Conservation (phyloP, 2,113 vertebrate genomes). For the Corapipo altera region DNA sequence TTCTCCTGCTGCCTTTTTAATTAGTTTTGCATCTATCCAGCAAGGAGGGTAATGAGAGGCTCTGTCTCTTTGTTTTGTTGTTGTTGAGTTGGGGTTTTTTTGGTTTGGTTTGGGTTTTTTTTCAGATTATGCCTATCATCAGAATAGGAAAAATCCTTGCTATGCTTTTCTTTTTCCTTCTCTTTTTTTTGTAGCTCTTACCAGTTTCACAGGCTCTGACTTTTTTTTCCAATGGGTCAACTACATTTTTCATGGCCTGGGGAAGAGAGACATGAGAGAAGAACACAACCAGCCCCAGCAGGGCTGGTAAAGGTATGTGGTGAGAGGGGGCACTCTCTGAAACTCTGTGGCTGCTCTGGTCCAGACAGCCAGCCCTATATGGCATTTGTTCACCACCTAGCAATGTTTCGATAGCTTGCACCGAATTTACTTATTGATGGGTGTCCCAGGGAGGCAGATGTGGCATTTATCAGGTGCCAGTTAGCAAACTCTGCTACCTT, state of each 20-base stretch:
- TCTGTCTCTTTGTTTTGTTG: background rate
- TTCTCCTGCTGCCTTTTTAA: background rate
- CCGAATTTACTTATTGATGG: background rate
- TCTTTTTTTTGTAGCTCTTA: background rate
- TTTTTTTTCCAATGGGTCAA: background rate
- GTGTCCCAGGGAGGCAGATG: background rate
- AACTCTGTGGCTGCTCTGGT: background rate
- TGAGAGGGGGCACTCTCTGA: background rate
- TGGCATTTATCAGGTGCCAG: background rate
- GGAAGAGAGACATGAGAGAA: background rate
- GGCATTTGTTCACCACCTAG: background rate
- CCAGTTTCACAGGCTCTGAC: background rate
- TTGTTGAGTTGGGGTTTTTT: background rate
- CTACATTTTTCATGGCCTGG: background rate
- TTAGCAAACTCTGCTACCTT: background rate
- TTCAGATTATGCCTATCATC: background rate
- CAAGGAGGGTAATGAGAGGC: background rate
- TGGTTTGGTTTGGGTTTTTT: background rate
- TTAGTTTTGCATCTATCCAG: slow-evolving; percentile 5
- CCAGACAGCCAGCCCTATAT: background rate
- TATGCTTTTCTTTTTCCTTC: background rate
- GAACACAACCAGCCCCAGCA: rapidly evolving
- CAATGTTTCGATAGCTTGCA: background rate
- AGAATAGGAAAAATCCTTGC: background rate
- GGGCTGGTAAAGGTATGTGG: background rate